Evolutionary conservation across 2,797 vertebrate genomes (phyloP), one percentile per base, ranked within the genome.

Genomic region (Prionace glauca): DNA sequence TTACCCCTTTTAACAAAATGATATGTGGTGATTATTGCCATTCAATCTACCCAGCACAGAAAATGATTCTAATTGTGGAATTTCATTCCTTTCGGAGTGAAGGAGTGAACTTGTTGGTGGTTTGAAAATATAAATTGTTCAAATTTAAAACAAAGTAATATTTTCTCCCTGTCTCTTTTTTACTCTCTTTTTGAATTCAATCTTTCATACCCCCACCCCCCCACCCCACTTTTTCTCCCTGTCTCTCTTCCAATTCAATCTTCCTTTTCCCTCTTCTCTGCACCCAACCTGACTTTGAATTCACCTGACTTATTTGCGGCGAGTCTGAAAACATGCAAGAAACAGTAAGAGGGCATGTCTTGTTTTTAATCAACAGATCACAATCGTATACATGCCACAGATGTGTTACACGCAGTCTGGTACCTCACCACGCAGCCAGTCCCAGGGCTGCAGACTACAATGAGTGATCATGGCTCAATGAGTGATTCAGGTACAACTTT

Each of bases 371-470:
- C 96, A 95, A 7, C 97, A 99, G 99, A 99, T 98, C 99, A 99
- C 97, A 99, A 99, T 97, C 98, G 99, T 96, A 98, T 99, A 96
- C 99, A 99, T 0, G 99, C 99, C 96, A 99, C 99, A 94, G 99
- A 99, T n/a, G 99, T 99, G 77, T 98, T 99, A 0, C 99, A 99
- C 26, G 99, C 99, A 0, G 99, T 99, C 95, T 99, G 99, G 99
- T 99, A 98, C 97, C 98, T 99, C 94, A 99, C 98, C 77, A 99
- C 99, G 0, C 99, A 99, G 96, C 97, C 99, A 95, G 98, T 99
- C 93, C 99, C 99, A 0, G 99, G 98, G 95, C 98, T 99, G 79
- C 98, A 98, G 24, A 98, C 98, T 95, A 97, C 98, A 96, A 97
- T 99, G 24, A 98, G 97, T 29, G 98, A 99, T 96, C 98, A 99